phyloP scores from a whole-genome alignment of 2,888 invertebrate genomes.

The Volucella zonaria region DNA sequence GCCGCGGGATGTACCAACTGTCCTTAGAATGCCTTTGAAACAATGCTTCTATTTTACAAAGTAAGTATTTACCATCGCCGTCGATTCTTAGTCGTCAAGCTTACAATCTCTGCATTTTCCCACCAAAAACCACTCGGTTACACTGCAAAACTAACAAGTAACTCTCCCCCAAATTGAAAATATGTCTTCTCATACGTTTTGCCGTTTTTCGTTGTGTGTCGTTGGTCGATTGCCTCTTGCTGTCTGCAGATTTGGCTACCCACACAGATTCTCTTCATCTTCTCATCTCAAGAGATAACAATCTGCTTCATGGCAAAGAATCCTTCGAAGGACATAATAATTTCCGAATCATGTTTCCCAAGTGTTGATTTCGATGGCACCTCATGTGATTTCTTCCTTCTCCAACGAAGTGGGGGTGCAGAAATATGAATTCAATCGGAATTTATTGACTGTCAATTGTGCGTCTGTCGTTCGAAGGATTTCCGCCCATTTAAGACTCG shows the following conservation, averaged over 20 bases:
- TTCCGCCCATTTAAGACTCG: constrained; percentile 40
- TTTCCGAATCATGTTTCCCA: constrained; percentile 69
- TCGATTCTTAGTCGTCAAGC: too few species aligned
- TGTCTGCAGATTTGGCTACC: constrained; percentile 37
- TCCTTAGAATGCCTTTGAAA: too few species aligned
- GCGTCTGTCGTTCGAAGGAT: constrained; percentile 50
- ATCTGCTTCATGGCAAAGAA: constrained; percentile 64
- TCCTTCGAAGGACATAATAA: constrained; percentile 69
- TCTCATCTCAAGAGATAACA: constrained; percentile 43
- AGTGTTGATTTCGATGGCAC: constrained; percentile 70
- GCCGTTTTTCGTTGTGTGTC: constrained; percentile 12
- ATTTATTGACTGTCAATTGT: constrained; percentile 67
- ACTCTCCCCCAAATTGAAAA: constrained; percentile 1
- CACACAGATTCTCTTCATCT: constrained; percentile 19
- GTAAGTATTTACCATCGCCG: too few species aligned
- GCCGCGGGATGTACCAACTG: too few species aligned
- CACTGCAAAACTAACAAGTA: constrained; percentile 56
- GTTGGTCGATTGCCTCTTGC: constrained; percentile 13
- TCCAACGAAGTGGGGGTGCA: not conserved
- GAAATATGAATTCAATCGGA: constrained; percentile 51
- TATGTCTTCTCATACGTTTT: constrained; percentile 21
- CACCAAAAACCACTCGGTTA: not conserved
- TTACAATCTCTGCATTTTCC: not conserved
- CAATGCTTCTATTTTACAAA: too few species aligned
- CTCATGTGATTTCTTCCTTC: constrained; percentile 48